These are phyloP conservation scores for Syngnathus typhle DNA, from an alignment of 2,113 vertebrate species.

Conservation along the genomic window DNA sequence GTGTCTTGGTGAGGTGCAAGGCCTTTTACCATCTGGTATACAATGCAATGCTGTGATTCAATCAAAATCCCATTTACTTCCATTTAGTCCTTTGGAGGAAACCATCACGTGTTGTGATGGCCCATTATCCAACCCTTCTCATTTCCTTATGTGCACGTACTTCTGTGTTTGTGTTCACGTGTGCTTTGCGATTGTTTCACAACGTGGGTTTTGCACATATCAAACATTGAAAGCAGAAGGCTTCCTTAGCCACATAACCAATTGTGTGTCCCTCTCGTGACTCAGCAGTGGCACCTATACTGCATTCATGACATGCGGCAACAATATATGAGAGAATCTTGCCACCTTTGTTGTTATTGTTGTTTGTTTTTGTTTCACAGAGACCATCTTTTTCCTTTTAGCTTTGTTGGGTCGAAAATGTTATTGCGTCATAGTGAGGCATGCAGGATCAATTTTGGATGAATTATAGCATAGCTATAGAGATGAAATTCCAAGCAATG, in stretches of 20 bases:
- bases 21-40: conserved; percentile 58
- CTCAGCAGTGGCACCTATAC: too few relatives aligned
- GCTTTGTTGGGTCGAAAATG: too few relatives aligned
- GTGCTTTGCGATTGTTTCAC: conserved; percentile 30
- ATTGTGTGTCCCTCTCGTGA: background rate
- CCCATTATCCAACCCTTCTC: conserved; percentile 65
- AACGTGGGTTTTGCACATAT: conserved; percentile 30
- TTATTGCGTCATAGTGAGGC: too few relatives aligned
- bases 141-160: conserved; percentile 60
- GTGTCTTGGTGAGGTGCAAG: conserved; percentile 47
- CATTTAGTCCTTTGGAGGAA: conserved; percentile 63
- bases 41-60: conserved; percentile 63
- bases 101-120: conserved; percentile 61
- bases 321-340: too few relatives aligned
- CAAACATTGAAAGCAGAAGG: conserved; percentile 5
- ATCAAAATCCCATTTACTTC: conserved; percentile 63
- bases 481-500: too few relatives aligned
- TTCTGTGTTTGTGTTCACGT: conserved; percentile 20
- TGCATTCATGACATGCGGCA: too few relatives aligned
- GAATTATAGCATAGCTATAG: too few relatives aligned
- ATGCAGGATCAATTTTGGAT: too few relatives aligned
- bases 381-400: too few relatives aligned
- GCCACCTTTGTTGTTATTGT: too few relatives aligned
- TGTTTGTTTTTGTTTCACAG: too few relatives aligned
- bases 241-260: background rate